A percentile compares a stretch with the other conserved stretches of the same genome.
Evolutionary conservation across 1,140 invertebrate species (phyloP).

Genomic region (Penaeus indicus): DNA sequence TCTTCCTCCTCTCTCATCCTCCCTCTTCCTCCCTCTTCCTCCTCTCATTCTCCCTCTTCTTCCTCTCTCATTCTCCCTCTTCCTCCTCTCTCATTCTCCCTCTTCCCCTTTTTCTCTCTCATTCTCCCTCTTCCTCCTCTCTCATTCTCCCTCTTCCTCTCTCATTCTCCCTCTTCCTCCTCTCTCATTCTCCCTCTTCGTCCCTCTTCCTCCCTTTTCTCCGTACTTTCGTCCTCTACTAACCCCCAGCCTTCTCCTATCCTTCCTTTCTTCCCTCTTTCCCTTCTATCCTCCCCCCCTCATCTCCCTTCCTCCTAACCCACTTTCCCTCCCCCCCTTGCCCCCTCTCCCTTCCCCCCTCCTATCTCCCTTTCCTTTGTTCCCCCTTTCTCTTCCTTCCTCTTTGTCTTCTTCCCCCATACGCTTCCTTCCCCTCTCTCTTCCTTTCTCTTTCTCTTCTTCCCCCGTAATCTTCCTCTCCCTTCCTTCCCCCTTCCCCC

Average conservation of each 20-base stretch:
- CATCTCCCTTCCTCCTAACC: not conserved
- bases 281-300: not conserved
- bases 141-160: not conserved
- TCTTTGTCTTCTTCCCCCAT: not conserved
- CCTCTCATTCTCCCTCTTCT: not conserved
- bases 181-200: not conserved
- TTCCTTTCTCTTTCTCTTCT: not conserved
- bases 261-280: not conserved
- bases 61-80: not conserved
- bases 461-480: not conserved
- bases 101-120: not conserved
- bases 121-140: not conserved
- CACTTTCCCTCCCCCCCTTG: not conserved
- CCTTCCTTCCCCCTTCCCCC: not conserved
- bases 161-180: not conserved
- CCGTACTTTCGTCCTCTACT: not conserved
- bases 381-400: not conserved
- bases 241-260: not conserved
- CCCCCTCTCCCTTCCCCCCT: not conserved
- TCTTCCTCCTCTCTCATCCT: no score
- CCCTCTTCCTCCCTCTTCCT: no score
- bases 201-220: not conserved
- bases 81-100: not conserved
- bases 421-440: not conserved
- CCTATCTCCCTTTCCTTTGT: not conserved